These are phyloP conservation scores for Tyrophagus putrescentiae DNA, from an alignment of 1,140 invertebrate species.

Conservation along the genomic window DNA sequence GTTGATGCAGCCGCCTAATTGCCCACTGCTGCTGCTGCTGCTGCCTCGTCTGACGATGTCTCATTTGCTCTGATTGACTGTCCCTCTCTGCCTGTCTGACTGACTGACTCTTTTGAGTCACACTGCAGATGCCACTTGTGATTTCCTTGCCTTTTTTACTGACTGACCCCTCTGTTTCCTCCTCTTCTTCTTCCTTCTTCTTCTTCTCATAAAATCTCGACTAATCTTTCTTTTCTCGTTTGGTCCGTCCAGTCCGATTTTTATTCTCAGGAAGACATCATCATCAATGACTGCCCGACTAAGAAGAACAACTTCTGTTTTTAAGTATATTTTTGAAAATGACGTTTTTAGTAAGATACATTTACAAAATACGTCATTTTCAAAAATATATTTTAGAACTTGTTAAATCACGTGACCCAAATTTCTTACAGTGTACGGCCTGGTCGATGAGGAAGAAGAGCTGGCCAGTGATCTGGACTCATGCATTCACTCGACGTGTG, in stretches of 20 bases:
- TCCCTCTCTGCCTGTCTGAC: too few relatives aligned
- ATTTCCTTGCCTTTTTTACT: too few relatives aligned
- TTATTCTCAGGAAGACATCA: not conserved
- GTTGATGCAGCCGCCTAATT: too few relatives aligned
- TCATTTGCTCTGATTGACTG: too few relatives aligned
- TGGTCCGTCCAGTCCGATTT: not conserved
- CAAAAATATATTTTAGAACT: not conserved
- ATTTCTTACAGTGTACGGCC: not conserved
- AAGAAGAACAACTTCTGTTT: not conserved
- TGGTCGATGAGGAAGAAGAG: conserved; percentile 86
- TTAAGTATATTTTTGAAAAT: not conserved
- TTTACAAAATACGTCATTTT: not conserved
- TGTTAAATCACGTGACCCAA: not conserved
- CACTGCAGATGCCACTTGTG: too few relatives aligned
- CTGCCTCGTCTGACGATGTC: too few relatives aligned
- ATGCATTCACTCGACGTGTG: conserved; percentile 96
- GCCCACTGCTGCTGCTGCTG: too few relatives aligned
- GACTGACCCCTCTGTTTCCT: too few relatives aligned
- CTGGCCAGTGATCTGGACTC: conserved; percentile 86
- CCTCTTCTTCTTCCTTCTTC: too few relatives aligned
- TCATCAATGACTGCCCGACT: conserved; percentile 13
- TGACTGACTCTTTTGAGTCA: too few relatives aligned
- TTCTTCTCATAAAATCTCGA: too few relatives aligned
- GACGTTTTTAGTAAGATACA: not conserved
- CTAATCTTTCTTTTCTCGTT: too few relatives aligned